Base-by-base conservation (phyloP, 1,140 invertebrate genomes). In the Caenorhabditis inopinata region DNA sequence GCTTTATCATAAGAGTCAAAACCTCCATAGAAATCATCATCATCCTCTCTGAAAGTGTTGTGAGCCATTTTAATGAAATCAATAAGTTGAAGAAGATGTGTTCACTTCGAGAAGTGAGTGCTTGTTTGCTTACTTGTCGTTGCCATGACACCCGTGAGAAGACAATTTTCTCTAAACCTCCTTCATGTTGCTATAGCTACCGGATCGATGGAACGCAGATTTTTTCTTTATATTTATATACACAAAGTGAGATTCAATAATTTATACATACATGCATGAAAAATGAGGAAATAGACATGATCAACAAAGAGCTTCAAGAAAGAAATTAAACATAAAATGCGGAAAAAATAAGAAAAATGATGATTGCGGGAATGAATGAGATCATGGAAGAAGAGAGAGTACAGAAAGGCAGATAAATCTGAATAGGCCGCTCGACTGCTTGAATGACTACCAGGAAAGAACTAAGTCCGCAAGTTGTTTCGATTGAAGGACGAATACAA, bases 1-100 rank as follows among this genome's bases (percentile, higher is more conserved):
- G 86, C 86, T 45, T 87, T 83, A 76, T 87, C 85, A 47, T 86
- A 88, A 18, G 86, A 83, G 73, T 87, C 86, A 62, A 88, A 87
- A 9, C 85, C 86, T 18, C 48, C 79, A 78, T 87, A 87, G 32
- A 82, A 85, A 81, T 87, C 86, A 18, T 75, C 45, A 48, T 75
- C 47, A n/a, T 75, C 25, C 21, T 75, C 45, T 16, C 53, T 11
- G n/a, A 32, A 62, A 7, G 53, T 25, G 53, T 32, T 62, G 21
- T 62, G 25, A 0, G 21, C 18, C 58, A 68, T 68, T 21, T 51
- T 14, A 9, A n/a, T 14, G 12, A 25, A 25, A 51, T 25, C 1
- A 51, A 1, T 11, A 25, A 51, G 48, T 3, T 23, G 21, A 2
- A 58, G n/a, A 6, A 23, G 1, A 9, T 16, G 11, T 21, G 51